Base-by-base conservation (phyloP, 2,797 vertebrate species). In the Poeciliopsis gracilis region DNA sequence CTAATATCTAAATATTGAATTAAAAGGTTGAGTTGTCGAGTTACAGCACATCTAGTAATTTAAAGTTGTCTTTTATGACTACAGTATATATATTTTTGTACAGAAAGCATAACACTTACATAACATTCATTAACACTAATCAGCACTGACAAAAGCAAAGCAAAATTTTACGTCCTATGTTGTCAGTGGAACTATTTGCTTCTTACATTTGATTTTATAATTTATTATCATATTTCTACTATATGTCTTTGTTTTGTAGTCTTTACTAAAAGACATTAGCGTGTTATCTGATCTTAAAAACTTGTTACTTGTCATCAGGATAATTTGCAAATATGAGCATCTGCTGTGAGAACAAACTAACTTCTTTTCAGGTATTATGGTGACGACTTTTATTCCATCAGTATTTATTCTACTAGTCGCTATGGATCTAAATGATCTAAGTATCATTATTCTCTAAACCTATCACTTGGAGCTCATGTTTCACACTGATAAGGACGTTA, bases 381-480 rank as follows among this genome's bases (percentile, higher is more conserved):
- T 74, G 41, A 30, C 0, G 30, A 45, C 43, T 67, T 71, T 75
- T 82, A 87, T 53, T 73, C 77, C 30, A 16, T 73, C 63, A 74
- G 66, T 30, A 63, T 25, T 15, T 59, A 18, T 61, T 20, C 6
- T 43, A 9, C 6, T 43, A 9, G 33, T 20, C 28, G 0, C 13
- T 9, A 11, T 18, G n/a, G 53, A 28, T 57, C 77, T 28, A 0
- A 63, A 63, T 20, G 5, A 23, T 23, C 28, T 25, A 33, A 0
- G 70, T 30, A 49, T 47, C 49, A 41, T 55, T 41, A 41, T n/a
- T 59, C 41, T 75, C 15, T 36, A 59, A 45, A 28, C 25, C 53
- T 45, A 20, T 75, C 11, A 57, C 13, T 2, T 18, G 25, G 46
- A 16, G 41, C 25, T 53, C 53, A 59, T 43, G 38, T 74, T 74